phyloP scores from a whole-genome alignment of 2,888 invertebrate genomes.

The Pocota personata region DNA sequence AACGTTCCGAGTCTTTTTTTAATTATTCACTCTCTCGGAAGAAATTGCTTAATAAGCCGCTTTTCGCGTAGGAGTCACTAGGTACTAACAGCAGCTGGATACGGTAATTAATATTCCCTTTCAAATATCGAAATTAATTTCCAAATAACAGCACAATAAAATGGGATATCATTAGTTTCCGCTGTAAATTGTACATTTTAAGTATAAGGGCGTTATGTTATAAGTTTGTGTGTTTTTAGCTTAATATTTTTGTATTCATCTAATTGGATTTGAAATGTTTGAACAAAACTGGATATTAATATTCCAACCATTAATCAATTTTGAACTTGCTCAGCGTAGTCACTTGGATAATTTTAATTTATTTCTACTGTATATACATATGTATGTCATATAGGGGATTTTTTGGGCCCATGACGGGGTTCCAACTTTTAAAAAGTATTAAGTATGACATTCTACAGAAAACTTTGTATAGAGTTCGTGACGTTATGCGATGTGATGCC shows the following conservation, averaged over 20 bases:
- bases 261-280: too few species aligned
- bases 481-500: too few species aligned
- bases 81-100: background rate
- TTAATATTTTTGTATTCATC: background rate
- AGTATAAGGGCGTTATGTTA: background rate
- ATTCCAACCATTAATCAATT: too few species aligned
- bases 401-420: too few species aligned
- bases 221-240: background rate
- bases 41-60: constrained; percentile 35
- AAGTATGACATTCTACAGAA: too few species aligned
- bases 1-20: constrained; percentile 4
- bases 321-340: too few species aligned
- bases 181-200: background rate
- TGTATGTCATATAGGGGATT: too few species aligned
- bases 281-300: too few species aligned
- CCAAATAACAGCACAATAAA: background rate
- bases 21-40: constrained; percentile 31
- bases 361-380: too few species aligned
- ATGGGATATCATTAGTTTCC: background rate
- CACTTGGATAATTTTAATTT: too few species aligned
- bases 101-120: background rate
- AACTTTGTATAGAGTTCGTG: too few species aligned
- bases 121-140: background rate
- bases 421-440: too few species aligned
- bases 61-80: constrained; percentile 22